These are phyloP conservation scores for Paramuricea clavata DNA, from an alignment of 92 coral and sea anemone genomes.

Conservation along the genomic window DNA sequence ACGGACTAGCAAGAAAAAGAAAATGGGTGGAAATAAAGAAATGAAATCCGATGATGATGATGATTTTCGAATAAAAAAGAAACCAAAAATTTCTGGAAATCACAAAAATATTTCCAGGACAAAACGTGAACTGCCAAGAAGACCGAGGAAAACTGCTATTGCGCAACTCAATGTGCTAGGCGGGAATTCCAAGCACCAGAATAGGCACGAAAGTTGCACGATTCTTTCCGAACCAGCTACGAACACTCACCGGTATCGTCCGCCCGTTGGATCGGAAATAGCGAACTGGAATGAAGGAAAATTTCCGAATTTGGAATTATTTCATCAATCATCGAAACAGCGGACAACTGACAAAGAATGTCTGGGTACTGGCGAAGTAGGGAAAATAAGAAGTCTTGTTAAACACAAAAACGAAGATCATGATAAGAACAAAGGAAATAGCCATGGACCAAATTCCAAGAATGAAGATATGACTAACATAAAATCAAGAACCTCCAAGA, in stretches of 20 bases:
- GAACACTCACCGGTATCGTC: background rate
- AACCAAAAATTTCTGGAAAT: background rate
- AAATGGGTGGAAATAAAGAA: background rate
- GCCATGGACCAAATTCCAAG: background rate
- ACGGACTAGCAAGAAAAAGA: slow-evolving; percentile 10
- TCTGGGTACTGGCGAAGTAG: background rate
- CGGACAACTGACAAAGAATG: background rate
- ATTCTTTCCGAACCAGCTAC: background rate
- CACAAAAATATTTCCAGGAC: background rate
- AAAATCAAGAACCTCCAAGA: background rate
- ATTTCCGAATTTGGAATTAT: background rate
- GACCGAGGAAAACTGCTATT: slow-evolving; percentile 1
- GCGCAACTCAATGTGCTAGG: background rate
- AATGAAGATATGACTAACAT: background rate
- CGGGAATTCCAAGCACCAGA: background rate
- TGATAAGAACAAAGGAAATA: background rate
- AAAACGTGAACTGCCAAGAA: slow-evolving; percentile 1
- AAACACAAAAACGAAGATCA: background rate
- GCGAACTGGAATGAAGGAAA: background rate
- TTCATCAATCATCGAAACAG: background rate
- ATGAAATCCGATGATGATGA: background rate
- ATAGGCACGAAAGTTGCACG: background rate
- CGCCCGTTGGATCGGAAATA: background rate
- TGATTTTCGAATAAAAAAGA: slow-evolving; percentile 23
- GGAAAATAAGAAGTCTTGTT: background rate